Percentiles rank a stretch among this genome's conserved stretches.
Conservation (phyloP, 2,797 vertebrate species). For the Natrix natrix region DNA sequence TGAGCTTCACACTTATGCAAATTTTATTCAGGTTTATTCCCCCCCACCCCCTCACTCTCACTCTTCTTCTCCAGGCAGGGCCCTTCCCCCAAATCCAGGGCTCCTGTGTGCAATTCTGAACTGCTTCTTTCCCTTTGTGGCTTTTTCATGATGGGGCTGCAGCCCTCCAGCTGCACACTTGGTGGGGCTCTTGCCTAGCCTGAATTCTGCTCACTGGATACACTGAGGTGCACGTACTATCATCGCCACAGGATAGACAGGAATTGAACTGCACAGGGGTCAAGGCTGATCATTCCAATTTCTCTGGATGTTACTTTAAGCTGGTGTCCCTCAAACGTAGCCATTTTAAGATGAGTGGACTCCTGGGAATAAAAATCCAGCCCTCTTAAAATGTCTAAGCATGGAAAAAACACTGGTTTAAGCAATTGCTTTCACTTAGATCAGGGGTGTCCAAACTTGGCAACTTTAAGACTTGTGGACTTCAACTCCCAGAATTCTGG, state of each 20-base stretch:
- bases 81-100: background rate
- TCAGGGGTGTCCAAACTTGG: no score
- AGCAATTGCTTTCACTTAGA: background rate
- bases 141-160: conserved; percentile 11
- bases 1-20: background rate
- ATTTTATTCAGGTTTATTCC: background rate
- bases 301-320: background rate
- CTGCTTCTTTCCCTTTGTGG: background rate
- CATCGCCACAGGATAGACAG: background rate
- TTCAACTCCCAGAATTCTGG: no score
- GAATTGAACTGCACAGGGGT: conserved; percentile 10
- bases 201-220: conserved; percentile 11
- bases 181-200: conserved; percentile 58
- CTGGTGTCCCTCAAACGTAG: background rate
- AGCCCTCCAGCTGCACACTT: conserved; percentile 35
- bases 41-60: rapidly evolving
- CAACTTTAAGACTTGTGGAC: no score
- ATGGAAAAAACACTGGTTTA: background rate
- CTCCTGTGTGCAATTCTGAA: background rate
- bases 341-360: background rate
- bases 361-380: background rate
- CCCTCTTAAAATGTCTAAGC: background rate
- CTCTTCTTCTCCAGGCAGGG: background rate
- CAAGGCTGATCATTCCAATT: background rate
- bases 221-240: conserved; percentile 26